Evolutionary conservation across 2,888 invertebrate species (phyloP).

Genomic region (Drosophila hawaiiensis): DNA sequence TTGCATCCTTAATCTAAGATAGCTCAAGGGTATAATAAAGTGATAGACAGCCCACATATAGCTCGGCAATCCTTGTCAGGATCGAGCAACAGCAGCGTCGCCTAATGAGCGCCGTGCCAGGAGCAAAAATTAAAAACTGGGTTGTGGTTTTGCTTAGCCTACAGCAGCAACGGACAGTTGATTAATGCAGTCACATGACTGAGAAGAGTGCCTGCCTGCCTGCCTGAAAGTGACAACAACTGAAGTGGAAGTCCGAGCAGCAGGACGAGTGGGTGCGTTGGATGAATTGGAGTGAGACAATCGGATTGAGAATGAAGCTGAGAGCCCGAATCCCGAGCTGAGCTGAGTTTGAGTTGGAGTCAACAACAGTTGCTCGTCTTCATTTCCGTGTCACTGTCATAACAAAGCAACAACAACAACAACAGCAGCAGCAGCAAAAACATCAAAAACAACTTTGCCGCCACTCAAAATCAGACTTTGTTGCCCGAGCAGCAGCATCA

Average conservation of each 20-base stretch:
- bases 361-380: constrained; percentile 41
- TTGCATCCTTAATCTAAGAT: background rate
- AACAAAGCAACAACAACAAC: constrained; percentile 29
- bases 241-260: constrained; percentile 40
- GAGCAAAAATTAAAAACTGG: constrained; percentile 14
- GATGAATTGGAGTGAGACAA: background rate
- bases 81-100: background rate
- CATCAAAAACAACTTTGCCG: constrained; percentile 32
- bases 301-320: background rate
- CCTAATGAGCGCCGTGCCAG: constrained; percentile 28
- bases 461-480: constrained; percentile 65
- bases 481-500: constrained; percentile 5
- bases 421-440: constrained; percentile 14
- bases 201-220: background rate
- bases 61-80: background rate
- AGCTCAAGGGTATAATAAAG: background rate
- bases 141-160: constrained; percentile 1
- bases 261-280: background rate
- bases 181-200: constrained; percentile 73
- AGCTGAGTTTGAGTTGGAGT: constrained; percentile 16
- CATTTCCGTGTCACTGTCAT: constrained; percentile 76
- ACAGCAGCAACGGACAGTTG: constrained; percentile 40
- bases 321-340: background rate
- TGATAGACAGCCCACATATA: background rate
- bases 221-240: constrained; percentile 25